Evolutionary conservation across 1,140 invertebrate genomes (phyloP).

Genomic region (Sminthurinus signatus): DNA sequence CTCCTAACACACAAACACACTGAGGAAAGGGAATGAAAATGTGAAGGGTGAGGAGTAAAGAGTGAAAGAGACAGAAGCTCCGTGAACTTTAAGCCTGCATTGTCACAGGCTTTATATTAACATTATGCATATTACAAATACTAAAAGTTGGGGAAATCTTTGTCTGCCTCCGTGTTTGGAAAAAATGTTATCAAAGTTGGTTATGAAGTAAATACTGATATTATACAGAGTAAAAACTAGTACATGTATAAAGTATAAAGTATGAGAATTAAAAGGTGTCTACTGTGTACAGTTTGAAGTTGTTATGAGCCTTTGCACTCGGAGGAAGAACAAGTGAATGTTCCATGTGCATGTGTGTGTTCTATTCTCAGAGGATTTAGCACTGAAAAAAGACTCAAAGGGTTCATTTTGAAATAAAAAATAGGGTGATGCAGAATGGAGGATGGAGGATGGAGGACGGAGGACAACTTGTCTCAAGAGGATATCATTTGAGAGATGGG

Average conservation of each 20-base stretch:
- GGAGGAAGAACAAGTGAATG: too few relatives aligned
- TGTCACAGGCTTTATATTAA: too few relatives aligned
- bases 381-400: slow-evolving; percentile 16
- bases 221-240: not conserved
- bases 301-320: not conserved
- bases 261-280: not conserved
- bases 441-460: slow-evolving; percentile 4
- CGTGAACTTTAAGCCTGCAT: too few relatives aligned
- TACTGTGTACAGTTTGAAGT: not conserved
- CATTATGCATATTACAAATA: too few relatives aligned
- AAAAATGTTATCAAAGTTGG: too few relatives aligned
- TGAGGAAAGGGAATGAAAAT: too few relatives aligned
- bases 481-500: slow-evolving; percentile 13
- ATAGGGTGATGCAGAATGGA: slow-evolving; percentile 15
- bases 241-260: not conserved
- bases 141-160: too few relatives aligned
- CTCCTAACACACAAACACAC: too few relatives aligned
- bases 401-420: slow-evolving; percentile 13
- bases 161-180: too few relatives aligned
- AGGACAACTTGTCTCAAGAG: slow-evolving; percentile 24
- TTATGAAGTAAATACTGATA: too few relatives aligned
- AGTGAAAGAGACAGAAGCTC: too few relatives aligned
- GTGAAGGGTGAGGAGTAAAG: not conserved
- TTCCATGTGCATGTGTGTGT: too few relatives aligned
- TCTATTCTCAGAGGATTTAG: slow-evolving; percentile 21